These are phyloP conservation scores for Acomys russatus DNA, from an alignment of 2,797 vertebrate species.

Conservation along the genomic window DNA sequence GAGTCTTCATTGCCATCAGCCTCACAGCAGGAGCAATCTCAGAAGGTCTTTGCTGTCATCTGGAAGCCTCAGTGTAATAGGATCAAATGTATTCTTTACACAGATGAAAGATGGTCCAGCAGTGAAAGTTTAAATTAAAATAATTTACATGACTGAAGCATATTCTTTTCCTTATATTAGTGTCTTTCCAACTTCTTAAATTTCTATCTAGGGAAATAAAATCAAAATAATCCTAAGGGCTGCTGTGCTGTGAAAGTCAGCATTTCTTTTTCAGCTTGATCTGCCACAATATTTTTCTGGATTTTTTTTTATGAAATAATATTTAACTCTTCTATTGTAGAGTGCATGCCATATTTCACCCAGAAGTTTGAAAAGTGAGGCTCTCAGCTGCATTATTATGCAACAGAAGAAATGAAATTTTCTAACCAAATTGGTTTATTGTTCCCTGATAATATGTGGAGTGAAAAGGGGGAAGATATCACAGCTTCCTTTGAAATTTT, in stretches of 20 bases:
- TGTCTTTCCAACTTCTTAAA: conserved; percentile 59
- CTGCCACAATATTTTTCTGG: conserved; percentile 13
- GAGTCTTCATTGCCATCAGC: background rate
- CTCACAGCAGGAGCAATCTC: background rate
- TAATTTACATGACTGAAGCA: background rate
- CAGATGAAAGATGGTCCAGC: conserved; percentile 19
- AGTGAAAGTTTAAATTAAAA: conserved; percentile 61
- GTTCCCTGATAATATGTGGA: conserved; percentile 31
- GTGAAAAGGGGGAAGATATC: background rate
- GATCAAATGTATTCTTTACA: conserved; percentile 58
- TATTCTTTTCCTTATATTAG: conserved; percentile 56
- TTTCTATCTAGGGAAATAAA: conserved; percentile 64
- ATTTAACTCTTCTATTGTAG: conserved; percentile 24
- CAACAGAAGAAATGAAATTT: conserved; percentile 57
- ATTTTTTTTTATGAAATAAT: conserved; percentile 54
- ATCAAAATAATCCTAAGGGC: conserved; percentile 65
- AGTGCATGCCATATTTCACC: conserved; percentile 15
- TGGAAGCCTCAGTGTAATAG: conserved; percentile 13
- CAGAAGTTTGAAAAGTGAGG: conserved; percentile 35
- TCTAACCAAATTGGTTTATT: conserved; percentile 64
- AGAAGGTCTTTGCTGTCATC: conserved; percentile 37
- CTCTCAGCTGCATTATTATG: conserved; percentile 39
- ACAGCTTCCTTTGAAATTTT: conserved; percentile 53
- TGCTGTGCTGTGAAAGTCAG: conserved; percentile 39
- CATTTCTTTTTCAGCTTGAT: conserved; percentile 44